A percentile compares a stretch with the other conserved stretches of the same genome.
Evolutionary conservation across 92 coral and sea anemone genomes (phyloP).

Genomic region (Scolanthus callimorphus): DNA sequence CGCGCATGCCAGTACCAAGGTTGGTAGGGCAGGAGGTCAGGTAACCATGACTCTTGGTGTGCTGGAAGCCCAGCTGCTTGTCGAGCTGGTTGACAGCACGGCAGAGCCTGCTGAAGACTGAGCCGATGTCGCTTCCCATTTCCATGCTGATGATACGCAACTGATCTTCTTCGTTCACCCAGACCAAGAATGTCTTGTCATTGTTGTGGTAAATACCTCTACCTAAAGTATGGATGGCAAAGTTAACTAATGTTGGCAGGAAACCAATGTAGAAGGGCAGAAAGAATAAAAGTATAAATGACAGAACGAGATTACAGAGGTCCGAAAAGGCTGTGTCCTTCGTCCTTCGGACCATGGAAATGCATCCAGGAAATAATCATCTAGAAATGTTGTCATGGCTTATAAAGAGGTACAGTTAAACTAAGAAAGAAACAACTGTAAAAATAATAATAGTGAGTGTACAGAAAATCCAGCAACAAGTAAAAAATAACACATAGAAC

Average conservation of each 20-base stretch:
- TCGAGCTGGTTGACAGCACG: conserved; percentile 85
- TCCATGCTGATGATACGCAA: conserved; percentile 94
- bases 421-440: no score
- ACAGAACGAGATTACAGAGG: no score
- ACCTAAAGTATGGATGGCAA: background rate
- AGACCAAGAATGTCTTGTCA: conserved; percentile 84
- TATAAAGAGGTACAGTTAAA: no score
- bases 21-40: conserved; percentile 89
- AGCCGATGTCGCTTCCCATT: conserved; percentile 77
- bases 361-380: no score
- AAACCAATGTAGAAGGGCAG: no score
- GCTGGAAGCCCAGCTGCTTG: conserved; percentile 73
- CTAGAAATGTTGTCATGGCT: no score
- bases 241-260: background rate
- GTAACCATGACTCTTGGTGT: conserved; percentile 64
- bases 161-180: conserved; percentile 97
- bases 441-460: no score
- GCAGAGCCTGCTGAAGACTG: conserved; percentile 77
- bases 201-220: conserved; percentile 82
- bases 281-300: no score
- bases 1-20: conserved; percentile 97
- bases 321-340: no score
- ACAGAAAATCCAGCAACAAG: no score
- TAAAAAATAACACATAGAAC: no score
- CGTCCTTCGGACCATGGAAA: no score